Conservation (phyloP, 1,140 invertebrate genomes). For the Orchesella cincta region DNA sequence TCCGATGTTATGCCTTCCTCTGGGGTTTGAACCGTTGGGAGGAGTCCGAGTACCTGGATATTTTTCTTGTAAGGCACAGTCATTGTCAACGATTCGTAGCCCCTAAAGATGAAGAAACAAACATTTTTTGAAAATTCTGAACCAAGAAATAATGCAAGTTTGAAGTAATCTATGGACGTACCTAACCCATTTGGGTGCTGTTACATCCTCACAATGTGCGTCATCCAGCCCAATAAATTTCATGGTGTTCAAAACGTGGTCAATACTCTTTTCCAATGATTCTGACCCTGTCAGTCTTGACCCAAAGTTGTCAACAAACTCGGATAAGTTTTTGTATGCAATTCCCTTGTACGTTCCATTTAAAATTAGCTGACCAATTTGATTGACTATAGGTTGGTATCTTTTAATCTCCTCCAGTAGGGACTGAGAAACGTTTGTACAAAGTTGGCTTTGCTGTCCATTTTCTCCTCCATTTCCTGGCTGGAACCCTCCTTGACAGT, state of each 20-base stretch:
- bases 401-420: conserved; percentile 61
- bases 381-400: conserved; percentile 61
- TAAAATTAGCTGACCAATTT: conserved; percentile 63
- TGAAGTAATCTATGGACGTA: conserved; percentile 48
- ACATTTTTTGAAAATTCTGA: not conserved
- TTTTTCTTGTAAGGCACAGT: conserved; percentile 63
- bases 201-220: conserved; percentile 63
- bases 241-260: conserved; percentile 67
- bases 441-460: not conserved
- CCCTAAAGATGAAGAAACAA: conserved; percentile 57
- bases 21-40: conserved; percentile 67
- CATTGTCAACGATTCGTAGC: conserved; percentile 65
- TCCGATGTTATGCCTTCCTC: conserved; percentile 68
- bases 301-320: conserved; percentile 73
- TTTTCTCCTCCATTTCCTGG: not conserved
- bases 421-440: not conserved
- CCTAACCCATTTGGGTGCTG: conserved; percentile 64
- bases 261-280: conserved; percentile 70
- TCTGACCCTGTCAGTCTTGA: conserved; percentile 66
- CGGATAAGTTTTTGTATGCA: conserved; percentile 65
- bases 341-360: conserved; percentile 62
- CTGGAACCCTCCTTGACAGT: not conserved
- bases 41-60: conserved; percentile 67
- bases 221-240: conserved; percentile 61
- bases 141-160: not conserved